Evolutionary conservation across 2,888 invertebrate species (phyloP), one percentile per base, ranked within the genome.

Genomic region (Stenichneumon culpator): DNA sequence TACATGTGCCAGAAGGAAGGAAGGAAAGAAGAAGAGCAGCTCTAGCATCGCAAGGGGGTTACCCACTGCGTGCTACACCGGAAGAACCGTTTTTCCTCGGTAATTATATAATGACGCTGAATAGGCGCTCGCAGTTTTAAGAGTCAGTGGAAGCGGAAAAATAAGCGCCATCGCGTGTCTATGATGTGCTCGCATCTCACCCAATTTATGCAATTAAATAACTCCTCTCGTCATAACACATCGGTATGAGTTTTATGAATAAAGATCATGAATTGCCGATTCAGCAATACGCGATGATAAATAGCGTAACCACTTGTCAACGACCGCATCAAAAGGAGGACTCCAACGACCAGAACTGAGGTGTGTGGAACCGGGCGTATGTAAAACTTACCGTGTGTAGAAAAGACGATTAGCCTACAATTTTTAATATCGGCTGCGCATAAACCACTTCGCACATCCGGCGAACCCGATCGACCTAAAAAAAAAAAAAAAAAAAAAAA

Each of bases 71-170:
- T 86, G 79, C 57, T 82, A 63, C 72, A 82, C 83, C 85, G 86
- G 86, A 87, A 86, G 83, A 80, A 83, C 83, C 79, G 79, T 86
- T 86, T 82, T 81, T 81, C 80, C 81, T 75, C 69, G 39, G 78
- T 86, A 85, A 87, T 87, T 87, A 86, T 83, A 83, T 85, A 87
- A 87, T 86, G 80, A 86, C 85, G 83, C 79, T 85, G 87, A 83
- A 60, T 32, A 72, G 44, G 72, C 78, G 69, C 78, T 63, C 79
- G 78, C 28, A 73, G 78, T 78, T 81, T 79, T 60, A 78, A 78
- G 86, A 78, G 72, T 80, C 63, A 82, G 81, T 82, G 79, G 70
- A 79, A 82, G 82, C 75, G 79, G 80, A 82, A 85, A 87, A 86
- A 87, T 75, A 84, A 87, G 83, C 83, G 82, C 79, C 85, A 85